phyloP scores from a whole-genome alignment of 2,888 invertebrate genomes.

The Conchocele bisecta region DNA sequence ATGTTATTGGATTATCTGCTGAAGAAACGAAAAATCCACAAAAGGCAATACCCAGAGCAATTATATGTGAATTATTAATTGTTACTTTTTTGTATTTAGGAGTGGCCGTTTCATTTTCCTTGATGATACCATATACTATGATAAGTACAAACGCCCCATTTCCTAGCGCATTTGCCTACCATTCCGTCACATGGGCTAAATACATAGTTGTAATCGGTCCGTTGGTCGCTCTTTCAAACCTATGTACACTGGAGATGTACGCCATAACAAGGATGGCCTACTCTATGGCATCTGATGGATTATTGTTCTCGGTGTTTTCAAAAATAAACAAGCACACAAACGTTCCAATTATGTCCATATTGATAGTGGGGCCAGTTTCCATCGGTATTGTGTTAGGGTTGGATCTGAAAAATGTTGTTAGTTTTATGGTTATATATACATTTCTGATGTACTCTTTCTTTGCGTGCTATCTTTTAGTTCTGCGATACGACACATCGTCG shows the following conservation, averaged over 20 bases:
- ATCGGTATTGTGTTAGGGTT: constrained; percentile 90
- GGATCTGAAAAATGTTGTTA: constrained; percentile 93
- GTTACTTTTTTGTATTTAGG: constrained; percentile 73
- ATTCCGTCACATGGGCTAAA: constrained; percentile 74
- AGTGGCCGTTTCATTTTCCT: constrained; percentile 63
- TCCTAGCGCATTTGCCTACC: constrained; percentile 74
- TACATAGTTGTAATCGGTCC: constrained; percentile 75
- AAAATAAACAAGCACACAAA: constrained; percentile 90
- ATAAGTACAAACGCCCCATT: constrained; percentile 76
- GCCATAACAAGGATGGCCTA: constrained; percentile 93
- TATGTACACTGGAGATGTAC: constrained; percentile 89
- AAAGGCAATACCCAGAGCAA: constrained; percentile 82
- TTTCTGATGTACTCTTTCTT: constrained; percentile 89
- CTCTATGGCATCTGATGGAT: constrained; percentile 94
- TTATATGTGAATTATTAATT: constrained; percentile 66
- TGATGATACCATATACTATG: constrained; percentile 72
- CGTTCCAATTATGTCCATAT: constrained; percentile 75
- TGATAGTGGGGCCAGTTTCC: constrained; percentile 70
- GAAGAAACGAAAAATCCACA: constrained; percentile 82
- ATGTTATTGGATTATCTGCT: constrained; percentile 82
- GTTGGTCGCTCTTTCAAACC: constrained; percentile 74
- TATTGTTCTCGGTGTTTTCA: constrained; percentile 88
- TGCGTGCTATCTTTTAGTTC: constrained; percentile 92
- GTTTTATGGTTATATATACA: constrained; percentile 92
- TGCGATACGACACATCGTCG: too few relatives aligned